Evolutionary conservation across 2,113 vertebrate genomes (phyloP), one percentile per base, ranked within the genome.

Genomic region (Plotosus lineatus): DNA sequence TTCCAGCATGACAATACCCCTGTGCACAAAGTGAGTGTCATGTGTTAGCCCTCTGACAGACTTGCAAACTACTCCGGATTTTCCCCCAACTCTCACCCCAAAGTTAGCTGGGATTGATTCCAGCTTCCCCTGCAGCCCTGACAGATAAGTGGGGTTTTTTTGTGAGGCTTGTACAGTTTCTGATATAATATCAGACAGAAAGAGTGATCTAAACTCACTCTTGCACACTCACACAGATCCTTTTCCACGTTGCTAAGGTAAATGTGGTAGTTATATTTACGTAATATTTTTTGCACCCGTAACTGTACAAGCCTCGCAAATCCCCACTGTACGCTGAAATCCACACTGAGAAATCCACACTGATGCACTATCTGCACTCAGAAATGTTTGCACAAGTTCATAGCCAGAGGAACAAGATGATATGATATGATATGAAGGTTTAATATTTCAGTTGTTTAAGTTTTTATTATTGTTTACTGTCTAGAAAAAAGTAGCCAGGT

Each of bases 241-340:
- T 42, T 26, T 60, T 60, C 38, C 74, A 60, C 38, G 31, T 44
- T 60, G 53, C 55, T 60, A 40, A 21, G 53, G n/a, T 60, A 48
- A 71, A 44, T 19, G 68, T 31, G 31, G 44, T 71, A 42, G 42
- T 46, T 71, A 48, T 28, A 71, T 71, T 28, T 48, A 42, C 68
- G 31, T 71, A 44, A n/a, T 71, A 71, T 71, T 71, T 71, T 48
- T 8, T 60, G 53, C 55, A 28, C 36, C 23, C 17, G 28, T 60
- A 76, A 76, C 74, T 58, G 40, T 76, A 76, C 31, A 60, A 42
- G 53, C 36, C 17, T 76, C 26, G 26, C 74, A 50, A 76, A 60
- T 60, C 53, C 55, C 53, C 44, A 71, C 42, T 71, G 68, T 71
- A 71, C 28, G 68, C 68, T 71, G 68, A 71, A 71, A 71, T 71